Conservation (phyloP, 1,140 invertebrate species). For the Diachasma alloeum region DNA sequence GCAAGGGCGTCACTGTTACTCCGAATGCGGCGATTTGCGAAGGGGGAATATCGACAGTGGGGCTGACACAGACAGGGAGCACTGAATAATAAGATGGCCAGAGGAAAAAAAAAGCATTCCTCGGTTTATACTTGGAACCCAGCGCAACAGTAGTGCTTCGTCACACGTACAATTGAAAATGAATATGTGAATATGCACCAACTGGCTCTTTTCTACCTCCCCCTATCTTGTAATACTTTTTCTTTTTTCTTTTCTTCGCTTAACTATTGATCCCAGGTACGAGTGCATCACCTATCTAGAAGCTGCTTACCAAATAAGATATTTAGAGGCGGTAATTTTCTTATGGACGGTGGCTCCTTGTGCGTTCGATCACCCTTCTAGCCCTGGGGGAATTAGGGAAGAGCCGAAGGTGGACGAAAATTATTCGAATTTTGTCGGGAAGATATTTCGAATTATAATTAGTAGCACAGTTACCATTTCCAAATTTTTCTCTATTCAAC, state of each 20-base stretch:
- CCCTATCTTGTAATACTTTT: slow-evolving; percentile 13
- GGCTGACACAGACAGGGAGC: background rate
- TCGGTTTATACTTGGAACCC: background rate
- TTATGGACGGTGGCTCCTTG: slow-evolving; percentile 50
- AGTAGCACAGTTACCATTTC: no score
- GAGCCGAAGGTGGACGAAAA: no score
- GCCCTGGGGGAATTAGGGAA: no score
- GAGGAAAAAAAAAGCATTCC: background rate
- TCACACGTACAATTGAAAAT: background rate
- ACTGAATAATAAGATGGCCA: background rate
- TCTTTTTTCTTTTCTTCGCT: slow-evolving; percentile 20
- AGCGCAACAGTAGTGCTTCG: background rate
- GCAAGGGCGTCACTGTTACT: background rate
- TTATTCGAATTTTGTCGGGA: no score
- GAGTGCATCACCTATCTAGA: background rate
- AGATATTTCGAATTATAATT: no score
- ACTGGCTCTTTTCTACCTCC: background rate
- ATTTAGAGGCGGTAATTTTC: slow-evolving; percentile 58
- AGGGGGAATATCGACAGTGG: background rate
- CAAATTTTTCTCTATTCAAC: no score
- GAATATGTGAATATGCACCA: background rate
- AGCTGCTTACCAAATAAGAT: slow-evolving; percentile 47
- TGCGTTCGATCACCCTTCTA: slow-evolving; percentile 28
- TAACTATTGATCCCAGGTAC: slow-evolving; percentile 12
- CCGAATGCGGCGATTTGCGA: background rate